phyloP scores from a whole-genome alignment of 2,888 invertebrate genomes.

The Leucoptera coffeella region DNA sequence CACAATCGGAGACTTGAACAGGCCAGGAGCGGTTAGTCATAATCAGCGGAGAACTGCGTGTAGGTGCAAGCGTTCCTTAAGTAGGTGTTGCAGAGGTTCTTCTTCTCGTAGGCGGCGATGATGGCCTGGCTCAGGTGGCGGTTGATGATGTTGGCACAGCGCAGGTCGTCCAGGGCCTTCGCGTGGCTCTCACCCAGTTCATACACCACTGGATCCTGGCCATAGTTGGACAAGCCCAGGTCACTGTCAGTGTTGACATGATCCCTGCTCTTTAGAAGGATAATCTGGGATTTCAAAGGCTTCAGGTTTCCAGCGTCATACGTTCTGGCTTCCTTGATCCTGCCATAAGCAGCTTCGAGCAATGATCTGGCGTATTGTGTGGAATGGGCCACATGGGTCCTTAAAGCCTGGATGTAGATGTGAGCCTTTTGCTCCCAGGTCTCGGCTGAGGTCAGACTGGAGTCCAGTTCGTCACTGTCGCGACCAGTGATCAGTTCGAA shows the following conservation, averaged over 20 bases:
- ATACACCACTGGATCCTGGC: constrained; percentile 4
- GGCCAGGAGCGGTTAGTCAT: too few species aligned
- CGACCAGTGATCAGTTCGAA: constrained; percentile 2
- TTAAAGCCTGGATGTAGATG: constrained; percentile 1
- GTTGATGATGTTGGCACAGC: constrained; percentile 6
- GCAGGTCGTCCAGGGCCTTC: constrained; percentile 4
- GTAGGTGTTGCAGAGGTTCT: constrained; percentile 6
- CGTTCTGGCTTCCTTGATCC: constrained; percentile 3
- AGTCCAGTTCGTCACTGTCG: not conserved
- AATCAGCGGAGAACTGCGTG: not conserved
- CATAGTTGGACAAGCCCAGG: constrained; percentile 2
- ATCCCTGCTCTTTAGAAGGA: constrained; percentile 3
- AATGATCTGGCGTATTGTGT: constrained; percentile 5
- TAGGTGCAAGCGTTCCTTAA: not conserved
- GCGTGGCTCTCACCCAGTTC: constrained; percentile 4
- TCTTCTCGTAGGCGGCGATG: constrained; percentile 3
- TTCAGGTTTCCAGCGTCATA: constrained; percentile 2
- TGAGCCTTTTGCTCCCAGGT: constrained; percentile 3
- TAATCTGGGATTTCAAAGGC: constrained; percentile 4
- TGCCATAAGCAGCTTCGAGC: constrained; percentile 4
- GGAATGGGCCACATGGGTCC: constrained; percentile 2
- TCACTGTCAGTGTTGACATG: not conserved
- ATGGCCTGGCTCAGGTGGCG: constrained; percentile 4
- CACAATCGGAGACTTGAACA: too few species aligned
- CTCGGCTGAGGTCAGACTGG: constrained; percentile 1